Evolutionary conservation across 2,888 invertebrate species (phyloP).

Genomic region (Branchipolynoe longqiensis): DNA sequence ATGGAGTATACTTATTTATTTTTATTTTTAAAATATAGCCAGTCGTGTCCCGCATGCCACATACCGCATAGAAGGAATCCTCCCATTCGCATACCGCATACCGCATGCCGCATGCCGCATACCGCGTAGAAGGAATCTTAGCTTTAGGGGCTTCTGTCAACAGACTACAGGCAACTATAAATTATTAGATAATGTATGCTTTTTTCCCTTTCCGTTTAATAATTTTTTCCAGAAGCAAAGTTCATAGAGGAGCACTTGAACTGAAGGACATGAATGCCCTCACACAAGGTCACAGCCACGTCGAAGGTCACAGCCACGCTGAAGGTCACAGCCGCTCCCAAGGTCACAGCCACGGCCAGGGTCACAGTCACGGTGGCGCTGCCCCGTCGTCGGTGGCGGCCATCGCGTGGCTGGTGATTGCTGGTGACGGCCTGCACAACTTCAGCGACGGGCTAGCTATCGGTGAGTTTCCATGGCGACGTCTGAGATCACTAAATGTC

Average conservation of each 20-base stretch:
- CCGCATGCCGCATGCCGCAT: too few species aligned
- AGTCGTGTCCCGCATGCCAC: too few species aligned
- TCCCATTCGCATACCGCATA: too few species aligned
- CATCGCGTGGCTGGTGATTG: constrained; percentile 97
- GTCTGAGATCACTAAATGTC: too few species aligned
- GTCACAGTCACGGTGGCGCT: constrained; percentile 68
- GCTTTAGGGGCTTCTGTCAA: too few species aligned
- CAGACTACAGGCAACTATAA: too few species aligned
- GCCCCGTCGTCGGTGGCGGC: constrained; percentile 83
- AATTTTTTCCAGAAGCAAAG: constrained; percentile 13
- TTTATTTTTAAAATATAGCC: too few species aligned
- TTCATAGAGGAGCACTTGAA: constrained; percentile 44
- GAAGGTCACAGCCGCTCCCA: constrained; percentile 7
- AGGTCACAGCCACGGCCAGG: constrained; percentile 57
- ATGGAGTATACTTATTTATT: too few species aligned
- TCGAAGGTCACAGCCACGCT: background rate
- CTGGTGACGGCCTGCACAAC: constrained; percentile 97
- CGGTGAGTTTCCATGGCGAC: constrained; percentile 83
- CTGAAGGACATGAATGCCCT: background rate
- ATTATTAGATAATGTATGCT: background rate
- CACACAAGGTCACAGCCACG: background rate
- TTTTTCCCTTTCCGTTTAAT: background rate
- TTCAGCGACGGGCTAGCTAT: constrained; percentile 97
- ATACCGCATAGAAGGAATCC: too few species aligned
- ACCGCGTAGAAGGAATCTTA: too few species aligned